Percentiles rank a stretch among this genome's conserved stretches.
Evolutionary conservation across 2,888 invertebrate species (phyloP).

Genomic region (Melanostoma scalare): DNA sequence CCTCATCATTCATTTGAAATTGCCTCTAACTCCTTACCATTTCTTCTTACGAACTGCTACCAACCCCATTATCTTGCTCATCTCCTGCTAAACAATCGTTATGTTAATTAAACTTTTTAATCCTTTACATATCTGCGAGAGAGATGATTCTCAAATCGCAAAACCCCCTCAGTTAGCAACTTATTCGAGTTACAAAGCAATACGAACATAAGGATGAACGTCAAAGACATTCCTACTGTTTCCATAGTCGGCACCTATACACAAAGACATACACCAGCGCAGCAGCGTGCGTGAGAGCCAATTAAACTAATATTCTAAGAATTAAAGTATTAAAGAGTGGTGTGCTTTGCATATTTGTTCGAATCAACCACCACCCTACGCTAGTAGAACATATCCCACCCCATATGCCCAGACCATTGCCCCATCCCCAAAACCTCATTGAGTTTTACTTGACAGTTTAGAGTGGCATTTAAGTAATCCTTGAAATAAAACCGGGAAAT

Average conservation of each 20-base stretch:
- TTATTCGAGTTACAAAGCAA: conserved; percentile 30
- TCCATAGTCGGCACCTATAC: too few relatives aligned
- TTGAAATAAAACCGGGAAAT: conserved; percentile 54
- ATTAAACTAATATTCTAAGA: conserved; percentile 65
- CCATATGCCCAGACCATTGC: conserved; percentile 3
- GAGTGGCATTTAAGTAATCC: conserved; percentile 68
- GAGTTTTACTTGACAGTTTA: conserved; percentile 55
- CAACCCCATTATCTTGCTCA: conserved; percentile 37
- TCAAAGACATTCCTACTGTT: conserved; percentile 47
- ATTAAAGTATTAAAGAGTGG: conserved; percentile 44
- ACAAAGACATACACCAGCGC: too few relatives aligned
- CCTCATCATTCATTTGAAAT: conserved; percentile 49
- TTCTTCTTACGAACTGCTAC: neutral
- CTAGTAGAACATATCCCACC: neutral
- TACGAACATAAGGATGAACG: conserved; percentile 51
- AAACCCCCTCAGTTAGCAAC: conserved; percentile 5
- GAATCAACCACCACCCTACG: conserved; percentile 9
- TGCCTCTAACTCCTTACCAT: neutral
- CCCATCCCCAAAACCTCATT: neutral
- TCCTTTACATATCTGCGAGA: conserved; percentile 53
- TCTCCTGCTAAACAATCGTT: conserved; percentile 50
- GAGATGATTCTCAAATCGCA: conserved; percentile 18
- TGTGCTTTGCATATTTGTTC: conserved; percentile 47
- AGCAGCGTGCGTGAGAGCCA: conserved; percentile 28
- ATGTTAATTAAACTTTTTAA: conserved; percentile 70